A percentile compares a stretch with the other conserved stretches of the same genome.
Conservation (phyloP, 2,113 vertebrate species). For the Tachysurus vachellii region DNA sequence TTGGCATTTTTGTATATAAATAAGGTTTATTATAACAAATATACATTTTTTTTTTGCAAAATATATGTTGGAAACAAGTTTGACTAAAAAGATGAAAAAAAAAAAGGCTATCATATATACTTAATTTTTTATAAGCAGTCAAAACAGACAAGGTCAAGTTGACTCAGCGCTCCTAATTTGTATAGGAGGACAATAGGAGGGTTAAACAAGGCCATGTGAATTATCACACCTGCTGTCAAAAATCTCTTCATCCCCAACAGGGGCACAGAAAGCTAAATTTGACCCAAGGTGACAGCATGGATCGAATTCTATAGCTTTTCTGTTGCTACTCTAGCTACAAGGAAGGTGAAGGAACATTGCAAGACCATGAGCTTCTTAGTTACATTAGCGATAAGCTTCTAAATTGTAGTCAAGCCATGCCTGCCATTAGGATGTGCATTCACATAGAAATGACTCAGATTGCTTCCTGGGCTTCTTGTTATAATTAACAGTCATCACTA, state of each 20-base stretch:
- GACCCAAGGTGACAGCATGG: background rate
- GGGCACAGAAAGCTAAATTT: background rate
- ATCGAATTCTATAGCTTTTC: background rate
- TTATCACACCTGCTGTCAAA: background rate
- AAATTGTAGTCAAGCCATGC: background rate
- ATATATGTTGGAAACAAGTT: no score
- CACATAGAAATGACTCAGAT: background rate
- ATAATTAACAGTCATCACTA: background rate
- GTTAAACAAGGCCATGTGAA: background rate
- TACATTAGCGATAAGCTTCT: background rate
- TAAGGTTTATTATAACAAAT: no score
- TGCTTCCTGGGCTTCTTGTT: background rate
- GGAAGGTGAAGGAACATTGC: background rate
- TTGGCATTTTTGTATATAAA: no score
- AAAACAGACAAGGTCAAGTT: no score
- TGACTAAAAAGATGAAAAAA: no score
- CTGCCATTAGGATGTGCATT: background rate
- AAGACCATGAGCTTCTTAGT: background rate
- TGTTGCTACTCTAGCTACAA: background rate
- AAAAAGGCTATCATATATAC: no score
- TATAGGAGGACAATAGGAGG: no score
- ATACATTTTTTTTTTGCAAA: no score
- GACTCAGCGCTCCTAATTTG: no score
- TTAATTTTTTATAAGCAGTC: no score
- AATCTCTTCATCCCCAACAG: background rate